Evolutionary conservation across 2,113 vertebrate genomes (phyloP).

Genomic region (Megaleporinus macrocephalus): DNA sequence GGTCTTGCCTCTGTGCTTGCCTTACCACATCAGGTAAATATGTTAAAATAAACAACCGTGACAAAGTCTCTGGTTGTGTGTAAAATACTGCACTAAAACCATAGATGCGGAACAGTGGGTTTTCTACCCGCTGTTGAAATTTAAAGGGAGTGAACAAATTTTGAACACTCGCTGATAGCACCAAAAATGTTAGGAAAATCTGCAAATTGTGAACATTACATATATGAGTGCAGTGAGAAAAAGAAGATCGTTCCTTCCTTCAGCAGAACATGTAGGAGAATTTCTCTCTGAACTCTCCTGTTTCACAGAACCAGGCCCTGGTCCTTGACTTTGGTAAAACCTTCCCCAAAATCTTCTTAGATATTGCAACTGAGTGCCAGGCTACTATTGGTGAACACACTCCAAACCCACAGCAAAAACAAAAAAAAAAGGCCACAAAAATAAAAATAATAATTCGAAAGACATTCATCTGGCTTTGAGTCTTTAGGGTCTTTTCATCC

Average conservation of each 20-base stretch:
- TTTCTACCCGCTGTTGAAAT: neutral
- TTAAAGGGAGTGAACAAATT: neutral
- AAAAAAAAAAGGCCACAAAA: conserved; percentile 41
- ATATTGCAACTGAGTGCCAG: conserved; percentile 32
- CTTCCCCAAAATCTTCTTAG: conserved; percentile 30
- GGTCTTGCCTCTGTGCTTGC: neutral
- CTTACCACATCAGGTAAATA: conserved; percentile 16
- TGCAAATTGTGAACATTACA: conserved; percentile 18
- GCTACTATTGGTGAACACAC: conserved; percentile 56
- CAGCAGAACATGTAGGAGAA: neutral
- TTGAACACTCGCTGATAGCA: conserved; percentile 61
- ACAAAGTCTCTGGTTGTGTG: conserved; percentile 14
- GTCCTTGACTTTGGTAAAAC: conserved; percentile 36
- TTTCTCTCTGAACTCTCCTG: neutral
- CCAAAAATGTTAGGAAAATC: conserved; percentile 60
- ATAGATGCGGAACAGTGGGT: conserved; percentile 10
- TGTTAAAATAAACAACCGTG: conserved; percentile 1
- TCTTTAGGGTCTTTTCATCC: conserved; percentile 66
- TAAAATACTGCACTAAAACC: conserved; percentile 34
- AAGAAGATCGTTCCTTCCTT: conserved; percentile 3
- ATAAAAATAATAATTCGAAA: conserved; percentile 50
- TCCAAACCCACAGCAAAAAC: conserved; percentile 58
- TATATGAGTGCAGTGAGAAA: conserved; percentile 21
- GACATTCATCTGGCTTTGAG: conserved; percentile 82
- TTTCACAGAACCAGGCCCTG: conserved; percentile 9